Conservation (phyloP, 2,888 invertebrate genomes). For the Caenorhabditis afra region DNA sequence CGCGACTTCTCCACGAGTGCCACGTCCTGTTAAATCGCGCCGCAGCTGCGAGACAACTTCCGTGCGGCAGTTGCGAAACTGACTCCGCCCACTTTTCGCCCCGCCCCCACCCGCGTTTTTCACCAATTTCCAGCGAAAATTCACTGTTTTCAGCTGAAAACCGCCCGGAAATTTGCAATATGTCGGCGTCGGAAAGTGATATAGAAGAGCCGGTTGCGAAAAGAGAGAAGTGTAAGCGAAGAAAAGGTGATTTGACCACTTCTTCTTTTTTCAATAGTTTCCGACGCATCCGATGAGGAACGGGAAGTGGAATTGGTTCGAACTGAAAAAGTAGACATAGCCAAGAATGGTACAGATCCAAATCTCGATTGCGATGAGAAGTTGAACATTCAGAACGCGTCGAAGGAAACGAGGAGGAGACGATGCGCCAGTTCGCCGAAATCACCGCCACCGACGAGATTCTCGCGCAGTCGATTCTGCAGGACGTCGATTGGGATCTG, state of each 20-base stretch:
- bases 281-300: slow-evolving; percentile 9
- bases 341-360: no score
- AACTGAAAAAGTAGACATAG: background rate
- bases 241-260: background rate
- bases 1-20: slow-evolving; percentile 32
- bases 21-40: slow-evolving; percentile 52
- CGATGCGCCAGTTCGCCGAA: slow-evolving; percentile 81
- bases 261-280: no score
- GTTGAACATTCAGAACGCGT: no score
- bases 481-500: slow-evolving; percentile 83
- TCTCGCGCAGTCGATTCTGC: slow-evolving; percentile 84
- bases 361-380: no score
- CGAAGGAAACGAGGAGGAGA: slow-evolving; percentile 39
- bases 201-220: background rate
- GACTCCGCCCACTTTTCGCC: slow-evolving; percentile 6
- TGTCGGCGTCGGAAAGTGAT: background rate
- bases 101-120: slow-evolving; percentile 10
- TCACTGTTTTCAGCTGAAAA: background rate
- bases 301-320: background rate
- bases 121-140: background rate
- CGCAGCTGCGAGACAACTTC: slow-evolving; percentile 18
- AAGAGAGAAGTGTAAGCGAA: background rate
- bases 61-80: slow-evolving; percentile 38
- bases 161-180: background rate
- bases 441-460: slow-evolving; percentile 84